Base-by-base conservation (phyloP, 2,797 vertebrate species). In the Cyprinella venusta region DNA sequence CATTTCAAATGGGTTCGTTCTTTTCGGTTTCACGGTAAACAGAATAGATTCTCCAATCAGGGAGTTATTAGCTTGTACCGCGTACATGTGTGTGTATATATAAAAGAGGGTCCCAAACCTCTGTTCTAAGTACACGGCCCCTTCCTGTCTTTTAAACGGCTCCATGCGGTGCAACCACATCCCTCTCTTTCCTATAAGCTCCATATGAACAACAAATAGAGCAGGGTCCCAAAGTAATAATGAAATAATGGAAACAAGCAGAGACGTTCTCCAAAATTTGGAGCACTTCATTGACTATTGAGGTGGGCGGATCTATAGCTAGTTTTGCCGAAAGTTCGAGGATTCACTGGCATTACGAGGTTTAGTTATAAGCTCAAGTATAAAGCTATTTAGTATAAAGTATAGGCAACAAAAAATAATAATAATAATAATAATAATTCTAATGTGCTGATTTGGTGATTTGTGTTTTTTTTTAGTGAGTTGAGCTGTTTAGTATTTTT, bases 1-100 rank as follows among this genome's bases (percentile, higher is more conserved):
- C 0, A 48, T 88, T 86, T 88, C 87, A 85, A 88, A 79, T 89
- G 79, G 89, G 87, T 90, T 82, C 48, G 6, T 82, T 82, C 16
- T 67, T 48, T 87, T 79, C 30, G 72, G 82, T 85, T 85, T 85
- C 84, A 84, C 85, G 84, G 67, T 45, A 71, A 76, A 76, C 48
- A 68, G 48, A 76, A 72, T 81, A 40, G 48, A 82, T 45, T 82
- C 42, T 81, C 80, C 71, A 71, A 82, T 76, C 63, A 76, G 71
- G 80, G 71, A 82, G 71, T 68, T 48, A 54, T 68, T 76, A 48
- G 48, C 48, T 50, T 68, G 61, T 68, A 82, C 64, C 76, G 72
- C 65, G 67, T 82, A 54, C 67, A 36, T 83, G 68, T 76, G 76
- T 56, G 80, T 30, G 36, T 36, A 36, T 36, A 21, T 48, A 76